A percentile compares a stretch with the other conserved stretches of the same genome.
phyloP scores from a whole-genome alignment of 92 coral and sea anemone genomes.

The Porites rus region DNA sequence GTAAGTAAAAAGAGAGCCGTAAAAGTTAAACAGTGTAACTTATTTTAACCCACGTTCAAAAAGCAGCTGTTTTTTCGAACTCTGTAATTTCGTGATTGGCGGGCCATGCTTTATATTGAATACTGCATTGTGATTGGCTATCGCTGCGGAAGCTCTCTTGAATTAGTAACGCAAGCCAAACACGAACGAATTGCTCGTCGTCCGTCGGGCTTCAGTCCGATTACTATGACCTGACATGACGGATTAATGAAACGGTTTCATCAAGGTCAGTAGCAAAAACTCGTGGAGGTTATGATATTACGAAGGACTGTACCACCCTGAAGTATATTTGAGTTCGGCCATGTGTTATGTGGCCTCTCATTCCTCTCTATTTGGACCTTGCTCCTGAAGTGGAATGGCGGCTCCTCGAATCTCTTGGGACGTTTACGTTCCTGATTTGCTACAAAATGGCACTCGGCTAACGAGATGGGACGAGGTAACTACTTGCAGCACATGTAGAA shows the following conservation, averaged over 20 bases:
- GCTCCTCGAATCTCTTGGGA: constrained; percentile 80
- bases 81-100: background rate
- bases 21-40: no score
- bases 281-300: constrained; percentile 10
- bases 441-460: constrained; percentile 83
- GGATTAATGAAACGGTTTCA: constrained; percentile 24
- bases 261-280: background rate
- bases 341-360: constrained; percentile 49
- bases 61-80: constrained; percentile 5
- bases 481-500: background rate
- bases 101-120: background rate
- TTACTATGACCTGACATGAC: constrained; percentile 31
- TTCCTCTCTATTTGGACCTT: constrained; percentile 20
- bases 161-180: constrained; percentile 40
- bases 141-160: constrained; percentile 19
- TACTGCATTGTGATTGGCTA: constrained; percentile 27
- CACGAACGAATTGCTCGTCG: background rate
- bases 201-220: background rate
- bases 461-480: constrained; percentile 98
- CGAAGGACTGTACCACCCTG: constrained; percentile 16
- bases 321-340: constrained; percentile 28
- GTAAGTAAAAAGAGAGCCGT: no score
- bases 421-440: constrained; percentile 77
- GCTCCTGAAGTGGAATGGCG: constrained; percentile 44
- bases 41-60: background rate